Conservation (phyloP, 2,113 vertebrate species). For the Oreochromis spilurus region DNA sequence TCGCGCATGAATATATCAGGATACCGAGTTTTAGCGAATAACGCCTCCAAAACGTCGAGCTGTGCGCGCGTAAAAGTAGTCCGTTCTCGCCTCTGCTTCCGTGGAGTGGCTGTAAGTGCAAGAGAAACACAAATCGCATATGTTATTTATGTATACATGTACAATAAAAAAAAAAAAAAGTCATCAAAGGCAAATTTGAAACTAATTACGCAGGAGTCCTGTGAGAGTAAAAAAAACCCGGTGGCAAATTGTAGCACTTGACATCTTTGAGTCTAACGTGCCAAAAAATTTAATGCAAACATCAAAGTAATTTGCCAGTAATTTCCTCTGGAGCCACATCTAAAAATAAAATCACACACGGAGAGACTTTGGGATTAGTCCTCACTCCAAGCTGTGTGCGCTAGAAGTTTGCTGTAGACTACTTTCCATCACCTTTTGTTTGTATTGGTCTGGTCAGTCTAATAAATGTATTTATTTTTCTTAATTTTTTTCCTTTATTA, state of each 20-base stretch:
- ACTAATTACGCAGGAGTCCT: conserved; percentile 19
- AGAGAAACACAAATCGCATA: background rate
- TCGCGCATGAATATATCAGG: conserved; percentile 99
- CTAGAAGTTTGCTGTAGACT: background rate
- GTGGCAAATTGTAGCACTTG: background rate
- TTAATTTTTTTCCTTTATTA: background rate
- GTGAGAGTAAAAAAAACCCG: background rate
- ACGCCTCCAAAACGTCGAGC: conserved; percentile 91
- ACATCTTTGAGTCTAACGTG: background rate
- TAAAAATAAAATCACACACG: background rate
- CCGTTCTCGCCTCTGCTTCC: conserved; percentile 94
- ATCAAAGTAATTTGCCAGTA: background rate
- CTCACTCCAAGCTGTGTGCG: background rate
- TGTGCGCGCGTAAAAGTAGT: conserved; percentile 96
- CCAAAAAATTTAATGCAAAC: background rate
- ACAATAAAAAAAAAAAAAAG: background rate
- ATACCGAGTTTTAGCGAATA: conserved; percentile 96
- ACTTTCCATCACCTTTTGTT: background rate
- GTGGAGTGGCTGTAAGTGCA: conserved; percentile 84
- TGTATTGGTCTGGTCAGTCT: background rate
- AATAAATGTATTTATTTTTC: background rate
- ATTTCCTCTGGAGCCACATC: background rate
- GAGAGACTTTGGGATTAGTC: background rate
- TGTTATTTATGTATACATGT: background rate
- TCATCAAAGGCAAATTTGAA: background rate